Percentiles rank a stretch among this genome's conserved stretches.
These are phyloP conservation scores for Phataginus tricuspis DNA, from an alignment of 2,797 vertebrate species.

Conservation along the genomic window DNA sequence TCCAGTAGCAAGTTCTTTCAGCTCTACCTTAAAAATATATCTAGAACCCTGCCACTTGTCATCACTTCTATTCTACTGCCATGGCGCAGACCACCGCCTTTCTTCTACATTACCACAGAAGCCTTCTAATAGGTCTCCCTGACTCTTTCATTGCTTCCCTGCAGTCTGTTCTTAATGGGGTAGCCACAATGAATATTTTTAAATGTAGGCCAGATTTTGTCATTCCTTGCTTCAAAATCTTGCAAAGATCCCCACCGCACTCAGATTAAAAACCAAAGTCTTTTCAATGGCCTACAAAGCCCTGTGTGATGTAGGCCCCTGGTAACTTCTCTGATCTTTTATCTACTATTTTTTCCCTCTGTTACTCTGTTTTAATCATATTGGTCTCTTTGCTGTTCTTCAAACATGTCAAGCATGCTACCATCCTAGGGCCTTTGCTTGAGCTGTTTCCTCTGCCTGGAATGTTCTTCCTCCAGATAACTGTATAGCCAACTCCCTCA, in stretches of 20 bases:
- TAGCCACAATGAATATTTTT: background rate
- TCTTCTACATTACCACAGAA: background rate
- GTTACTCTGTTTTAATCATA: background rate
- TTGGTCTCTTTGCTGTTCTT: background rate
- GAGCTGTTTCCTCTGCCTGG: background rate
- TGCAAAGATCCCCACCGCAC: background rate
- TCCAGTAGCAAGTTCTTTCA: background rate
- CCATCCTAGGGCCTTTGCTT: background rate
- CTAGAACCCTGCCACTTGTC: background rate
- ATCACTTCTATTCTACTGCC: background rate
- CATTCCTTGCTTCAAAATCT: background rate
- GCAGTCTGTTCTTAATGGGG: background rate
- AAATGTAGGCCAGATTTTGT: background rate
- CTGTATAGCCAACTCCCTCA: background rate
- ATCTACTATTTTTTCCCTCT: background rate
- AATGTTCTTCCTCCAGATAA: background rate
- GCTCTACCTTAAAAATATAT: background rate
- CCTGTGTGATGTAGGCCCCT: background rate
- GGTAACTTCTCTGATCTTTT: background rate
- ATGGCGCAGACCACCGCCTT: background rate
- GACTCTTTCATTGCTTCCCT: background rate
- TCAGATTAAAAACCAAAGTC: background rate
- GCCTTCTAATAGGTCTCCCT: background rate
- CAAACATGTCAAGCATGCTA: background rate
- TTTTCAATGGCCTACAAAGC: background rate